phyloP scores from a whole-genome alignment of 2,113 vertebrate species.

The Eolophus roseicapilla region DNA sequence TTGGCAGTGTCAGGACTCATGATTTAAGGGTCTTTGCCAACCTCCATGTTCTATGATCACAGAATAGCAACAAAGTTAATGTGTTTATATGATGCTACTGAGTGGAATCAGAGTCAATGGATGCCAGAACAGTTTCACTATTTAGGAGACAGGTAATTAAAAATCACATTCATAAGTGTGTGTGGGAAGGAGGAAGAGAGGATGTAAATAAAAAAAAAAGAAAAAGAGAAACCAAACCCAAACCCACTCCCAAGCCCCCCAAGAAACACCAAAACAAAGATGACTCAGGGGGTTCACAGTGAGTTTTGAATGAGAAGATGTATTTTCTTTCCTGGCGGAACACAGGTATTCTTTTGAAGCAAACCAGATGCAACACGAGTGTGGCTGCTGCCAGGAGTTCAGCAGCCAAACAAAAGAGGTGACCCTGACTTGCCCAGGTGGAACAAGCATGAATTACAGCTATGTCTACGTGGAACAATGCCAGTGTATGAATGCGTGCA shows the following conservation, averaged over 20 bases:
- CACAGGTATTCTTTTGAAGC: constrained; percentile 82
- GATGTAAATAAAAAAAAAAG: neutral
- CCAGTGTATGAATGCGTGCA: constrained; percentile 58
- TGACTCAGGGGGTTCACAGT: rapidly evolving
- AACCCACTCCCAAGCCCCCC: neutral
- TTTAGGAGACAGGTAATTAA: neutral
- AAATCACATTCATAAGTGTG: neutral
- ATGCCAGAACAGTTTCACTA: neutral
- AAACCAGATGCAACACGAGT: constrained; percentile 72
- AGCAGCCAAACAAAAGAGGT: constrained; percentile 65
- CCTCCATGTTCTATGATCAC: rapidly evolving
- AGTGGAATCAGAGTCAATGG: neutral
- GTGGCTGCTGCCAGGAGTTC: constrained; percentile 84
- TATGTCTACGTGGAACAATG: constrained; percentile 78
- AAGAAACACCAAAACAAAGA: neutral
- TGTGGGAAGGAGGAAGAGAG: neutral
- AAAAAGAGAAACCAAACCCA: neutral
- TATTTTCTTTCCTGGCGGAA: neutral
- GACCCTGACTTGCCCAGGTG: constrained; percentile 74
- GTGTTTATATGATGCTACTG: neutral
- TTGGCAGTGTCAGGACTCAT: neutral
- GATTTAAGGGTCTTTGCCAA: neutral
- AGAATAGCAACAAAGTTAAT: neutral
- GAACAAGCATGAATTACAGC: constrained; percentile 62
- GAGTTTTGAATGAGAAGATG: neutral